These are phyloP conservation scores for Brachyhypopomus occidentalis DNA, from an alignment of 2,113 vertebrate genomes.

Conservation along the genomic window DNA sequence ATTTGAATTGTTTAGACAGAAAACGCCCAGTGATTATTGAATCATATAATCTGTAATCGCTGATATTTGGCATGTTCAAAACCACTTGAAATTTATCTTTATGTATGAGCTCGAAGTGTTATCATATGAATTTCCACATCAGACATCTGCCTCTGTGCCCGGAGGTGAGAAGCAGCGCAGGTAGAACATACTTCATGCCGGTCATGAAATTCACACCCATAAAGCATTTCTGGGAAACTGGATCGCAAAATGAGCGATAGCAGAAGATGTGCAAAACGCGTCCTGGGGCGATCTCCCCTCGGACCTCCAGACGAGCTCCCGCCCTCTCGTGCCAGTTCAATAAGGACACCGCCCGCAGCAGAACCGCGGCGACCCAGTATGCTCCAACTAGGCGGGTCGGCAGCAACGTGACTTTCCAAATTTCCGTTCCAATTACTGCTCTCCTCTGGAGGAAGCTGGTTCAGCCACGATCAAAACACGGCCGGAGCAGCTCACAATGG, in stretches of 20 bases:
- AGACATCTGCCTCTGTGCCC: too few relatives aligned
- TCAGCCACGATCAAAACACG: constrained; percentile 29
- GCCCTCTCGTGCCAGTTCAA: not conserved
- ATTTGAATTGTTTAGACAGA: too few relatives aligned
- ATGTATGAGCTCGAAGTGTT: too few relatives aligned
- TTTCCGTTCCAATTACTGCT: not conserved
- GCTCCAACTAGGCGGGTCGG: too few relatives aligned
- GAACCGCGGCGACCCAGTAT: too few relatives aligned
- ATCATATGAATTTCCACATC: too few relatives aligned
- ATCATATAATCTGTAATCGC: too few relatives aligned
- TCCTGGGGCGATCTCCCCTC: not conserved
- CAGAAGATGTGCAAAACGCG: not conserved
- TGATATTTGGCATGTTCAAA: too few relatives aligned
- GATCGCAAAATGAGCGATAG: not conserved
- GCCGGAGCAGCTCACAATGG: constrained; percentile 40
- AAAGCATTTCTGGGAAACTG: not conserved
- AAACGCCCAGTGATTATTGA: too few relatives aligned
- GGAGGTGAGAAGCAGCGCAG: not conserved
- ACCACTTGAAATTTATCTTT: too few relatives aligned
- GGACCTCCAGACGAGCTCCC: too few relatives aligned
- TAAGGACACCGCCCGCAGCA: not conserved
- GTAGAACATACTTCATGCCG: not conserved
- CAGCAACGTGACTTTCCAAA: not conserved
- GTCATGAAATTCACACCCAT: not conserved
- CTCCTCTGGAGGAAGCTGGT: not conserved